Evolutionary conservation across 2,113 vertebrate genomes (phyloP).

Genomic region (Stigmatopora nigra): DNA sequence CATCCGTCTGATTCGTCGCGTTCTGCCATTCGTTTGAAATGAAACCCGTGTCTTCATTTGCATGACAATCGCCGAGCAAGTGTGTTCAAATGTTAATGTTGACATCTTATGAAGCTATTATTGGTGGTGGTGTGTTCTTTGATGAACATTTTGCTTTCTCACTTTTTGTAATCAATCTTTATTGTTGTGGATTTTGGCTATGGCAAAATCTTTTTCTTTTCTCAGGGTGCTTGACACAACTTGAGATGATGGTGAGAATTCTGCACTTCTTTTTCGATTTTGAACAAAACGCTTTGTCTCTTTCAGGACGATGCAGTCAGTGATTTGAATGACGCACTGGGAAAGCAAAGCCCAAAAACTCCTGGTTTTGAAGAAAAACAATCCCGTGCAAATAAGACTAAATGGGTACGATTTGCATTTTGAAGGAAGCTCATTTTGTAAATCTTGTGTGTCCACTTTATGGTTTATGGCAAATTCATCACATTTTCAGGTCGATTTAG

Average conservation of each 20-base stretch:
- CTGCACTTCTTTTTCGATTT: neutral
- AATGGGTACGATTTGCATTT: slow-evolving; percentile 58
- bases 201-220: slow-evolving; percentile 8
- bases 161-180: slow-evolving; percentile 43
- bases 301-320: slow-evolving; percentile 55
- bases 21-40: slow-evolving; percentile 14
- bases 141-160: slow-evolving; percentile 45
- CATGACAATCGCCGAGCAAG: slow-evolving; percentile 37
- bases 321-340: slow-evolving; percentile 40
- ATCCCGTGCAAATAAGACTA: slow-evolving; percentile 32
- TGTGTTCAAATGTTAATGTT: slow-evolving; percentile 59
- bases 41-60: slow-evolving; percentile 39
- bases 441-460: neutral
- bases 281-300: slow-evolving; percentile 4
- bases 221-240: neutral
- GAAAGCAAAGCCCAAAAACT: slow-evolving; percentile 43
- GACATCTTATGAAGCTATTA: slow-evolving; percentile 48
- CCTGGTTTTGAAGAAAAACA: slow-evolving; percentile 50
- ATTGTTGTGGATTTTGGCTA: slow-evolving; percentile 29
- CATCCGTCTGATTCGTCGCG: neutral
- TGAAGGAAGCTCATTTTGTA: too few species aligned
- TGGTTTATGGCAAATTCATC: neutral
- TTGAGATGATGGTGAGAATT: neutral
- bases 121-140: slow-evolving; percentile 47
- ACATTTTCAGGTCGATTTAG: slow-evolving; percentile 47